Evolutionary conservation across 2,797 vertebrate species (phyloP).

Genomic region (Danio aesculapii): DNA sequence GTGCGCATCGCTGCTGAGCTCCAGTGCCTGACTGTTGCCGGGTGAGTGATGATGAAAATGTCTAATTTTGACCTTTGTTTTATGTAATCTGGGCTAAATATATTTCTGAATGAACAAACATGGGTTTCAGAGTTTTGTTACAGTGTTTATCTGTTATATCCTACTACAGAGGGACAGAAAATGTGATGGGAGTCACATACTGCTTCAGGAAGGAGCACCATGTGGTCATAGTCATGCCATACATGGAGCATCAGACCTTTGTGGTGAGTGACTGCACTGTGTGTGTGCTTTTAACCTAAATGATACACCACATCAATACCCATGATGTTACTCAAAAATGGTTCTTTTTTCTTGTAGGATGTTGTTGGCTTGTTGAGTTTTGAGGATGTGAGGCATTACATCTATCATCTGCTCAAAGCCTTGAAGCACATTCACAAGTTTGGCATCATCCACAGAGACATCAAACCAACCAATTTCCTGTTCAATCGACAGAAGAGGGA

Average conservation of each 20-base stretch:
- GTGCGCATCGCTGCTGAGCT: slow-evolving; percentile 95
- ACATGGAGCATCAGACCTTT: slow-evolving; percentile 93
- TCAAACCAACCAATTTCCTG: slow-evolving; percentile 85
- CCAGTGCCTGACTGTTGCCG: slow-evolving; percentile 93
- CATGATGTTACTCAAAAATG: slow-evolving; percentile 11
- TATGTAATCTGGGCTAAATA: neutral
- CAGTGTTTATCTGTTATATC: neutral
- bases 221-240: slow-evolving; percentile 97
- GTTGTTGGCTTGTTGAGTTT: slow-evolving; percentile 88
- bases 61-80: neutral
- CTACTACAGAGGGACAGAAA: slow-evolving; percentile 89
- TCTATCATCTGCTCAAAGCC: slow-evolving; percentile 92
- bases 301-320: neutral
- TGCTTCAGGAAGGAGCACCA: slow-evolving; percentile 97
- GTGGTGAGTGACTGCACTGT: slow-evolving; percentile 78
- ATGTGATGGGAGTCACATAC: slow-evolving; percentile 95
- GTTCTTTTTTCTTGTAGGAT: slow-evolving; percentile 80
- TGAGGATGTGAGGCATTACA: slow-evolving; percentile 92
- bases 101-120: neutral
- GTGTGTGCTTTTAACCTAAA: neutral
- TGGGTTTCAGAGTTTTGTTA: neutral
- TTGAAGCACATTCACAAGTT: slow-evolving; percentile 93
- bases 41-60: slow-evolving; percentile 76
- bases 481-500: slow-evolving; percentile 85
- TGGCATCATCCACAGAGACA: slow-evolving; percentile 96